phyloP scores from a whole-genome alignment of 2,113 vertebrate genomes.

The Neolamprologus hecqui region DNA sequence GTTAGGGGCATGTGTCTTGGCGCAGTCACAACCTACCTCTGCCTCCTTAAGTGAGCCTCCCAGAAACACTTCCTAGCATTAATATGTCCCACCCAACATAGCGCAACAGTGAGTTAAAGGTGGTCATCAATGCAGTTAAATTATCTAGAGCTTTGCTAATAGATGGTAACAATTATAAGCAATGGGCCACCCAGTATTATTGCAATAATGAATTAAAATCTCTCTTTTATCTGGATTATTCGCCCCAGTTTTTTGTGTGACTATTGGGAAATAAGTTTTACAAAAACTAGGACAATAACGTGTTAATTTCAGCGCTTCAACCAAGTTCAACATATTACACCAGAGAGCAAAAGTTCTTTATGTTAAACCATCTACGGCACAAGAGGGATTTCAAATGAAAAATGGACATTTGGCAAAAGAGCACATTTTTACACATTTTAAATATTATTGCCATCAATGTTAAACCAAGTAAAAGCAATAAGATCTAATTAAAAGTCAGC shows the following conservation, averaged over 20 bases:
- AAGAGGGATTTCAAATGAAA: conserved; percentile 28
- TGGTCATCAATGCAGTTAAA: conserved; percentile 25
- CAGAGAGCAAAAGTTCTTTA: conserved; percentile 15
- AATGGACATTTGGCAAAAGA: neutral
- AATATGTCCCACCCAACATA: neutral
- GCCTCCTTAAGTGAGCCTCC: neutral
- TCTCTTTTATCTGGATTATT: conserved; percentile 31
- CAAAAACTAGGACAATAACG: conserved; percentile 28
- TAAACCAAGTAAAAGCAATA: neutral
- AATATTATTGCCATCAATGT: conserved; percentile 6
- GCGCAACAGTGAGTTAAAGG: conserved; percentile 14
- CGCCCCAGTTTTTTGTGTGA: conserved; percentile 21
- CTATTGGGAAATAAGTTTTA: conserved; percentile 59
- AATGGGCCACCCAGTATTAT: conserved; percentile 1
- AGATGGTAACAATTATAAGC: conserved; percentile 44
- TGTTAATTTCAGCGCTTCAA: neutral
- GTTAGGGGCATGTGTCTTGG: neutral
- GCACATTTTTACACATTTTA: conserved; percentile 8
- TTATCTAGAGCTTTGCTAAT: conserved; percentile 40
- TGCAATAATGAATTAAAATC: conserved; percentile 38
- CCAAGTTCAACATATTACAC: neutral
- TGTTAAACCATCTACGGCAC: neutral
- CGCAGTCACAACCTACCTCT: neutral
- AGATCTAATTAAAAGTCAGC: neutral
- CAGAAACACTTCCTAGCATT: neutral